These are phyloP conservation scores for Amphipyra tragopoginis DNA, from an alignment of 2,888 invertebrate species.

Conservation along the genomic window DNA sequence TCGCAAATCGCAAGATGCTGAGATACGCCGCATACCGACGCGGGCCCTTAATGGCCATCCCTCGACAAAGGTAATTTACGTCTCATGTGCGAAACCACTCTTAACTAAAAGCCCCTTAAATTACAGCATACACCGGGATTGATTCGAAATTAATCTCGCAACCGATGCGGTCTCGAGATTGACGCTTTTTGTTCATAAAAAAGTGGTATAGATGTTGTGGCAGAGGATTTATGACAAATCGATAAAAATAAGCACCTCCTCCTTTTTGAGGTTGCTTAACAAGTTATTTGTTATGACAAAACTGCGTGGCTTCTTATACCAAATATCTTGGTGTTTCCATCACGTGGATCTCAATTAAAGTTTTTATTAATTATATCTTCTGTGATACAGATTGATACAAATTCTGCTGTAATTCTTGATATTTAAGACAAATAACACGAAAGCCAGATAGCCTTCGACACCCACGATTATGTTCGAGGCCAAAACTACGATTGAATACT, in stretches of 20 bases:
- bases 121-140: constrained; percentile 85
- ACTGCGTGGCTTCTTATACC: constrained; percentile 3
- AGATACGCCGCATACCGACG: constrained; percentile 86
- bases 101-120: constrained; percentile 88
- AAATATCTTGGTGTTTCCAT: background rate
- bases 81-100: constrained; percentile 88
- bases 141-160: constrained; percentile 85
- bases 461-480: constrained; percentile 42
- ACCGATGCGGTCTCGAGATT: constrained; percentile 70
- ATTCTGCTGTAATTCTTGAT: background rate
- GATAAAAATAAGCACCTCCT: constrained; percentile 47
- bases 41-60: constrained; percentile 85
- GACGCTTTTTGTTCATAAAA: constrained; percentile 66
- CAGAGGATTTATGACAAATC: constrained; percentile 53
- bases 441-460: constrained; percentile 36
- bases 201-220: constrained; percentile 46
- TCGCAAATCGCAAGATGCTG: constrained; percentile 86
- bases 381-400: background rate
- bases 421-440: constrained; percentile 9
- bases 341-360: too few relatives aligned
- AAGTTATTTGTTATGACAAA: constrained; percentile 18
- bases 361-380: too few relatives aligned
- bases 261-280: constrained; percentile 36
- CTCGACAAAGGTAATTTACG: constrained; percentile 86
- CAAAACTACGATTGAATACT: constrained; percentile 50